Conservation (phyloP, 2,888 invertebrate genomes). For the Lochmaea crataegi region DNA sequence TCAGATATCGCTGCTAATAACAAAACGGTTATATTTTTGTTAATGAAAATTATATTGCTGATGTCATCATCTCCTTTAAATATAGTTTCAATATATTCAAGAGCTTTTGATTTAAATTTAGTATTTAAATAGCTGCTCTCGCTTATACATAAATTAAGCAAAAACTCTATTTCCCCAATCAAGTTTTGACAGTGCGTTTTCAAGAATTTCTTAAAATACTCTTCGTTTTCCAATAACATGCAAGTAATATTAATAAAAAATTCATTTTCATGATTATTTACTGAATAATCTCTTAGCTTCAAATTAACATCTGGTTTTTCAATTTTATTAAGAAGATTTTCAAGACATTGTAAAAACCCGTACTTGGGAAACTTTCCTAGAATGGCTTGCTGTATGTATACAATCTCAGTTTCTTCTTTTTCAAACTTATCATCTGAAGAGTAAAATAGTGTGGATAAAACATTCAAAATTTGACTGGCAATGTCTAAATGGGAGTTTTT, state of each 20-base stretch:
- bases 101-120: conserved; percentile 36
- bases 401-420: conserved; percentile 48
- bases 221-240: conserved; percentile 27
- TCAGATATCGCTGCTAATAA: conserved; percentile 35
- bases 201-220: conserved; percentile 61
- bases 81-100: conserved; percentile 39
- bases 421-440: conserved; percentile 54
- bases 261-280: conserved; percentile 59
- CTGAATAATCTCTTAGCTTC: conserved; percentile 66
- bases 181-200: conserved; percentile 56
- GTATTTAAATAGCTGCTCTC: conserved; percentile 31
- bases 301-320: conserved; percentile 62
- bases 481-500: conserved; percentile 61
- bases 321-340: conserved; percentile 67
- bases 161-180: conserved; percentile 45
- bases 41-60: conserved; percentile 23
- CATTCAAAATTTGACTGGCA: conserved; percentile 63
- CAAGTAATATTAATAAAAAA: conserved; percentile 57
- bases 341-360: conserved; percentile 69
- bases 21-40: conserved; percentile 31
- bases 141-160: conserved; percentile 47
- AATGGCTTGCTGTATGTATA: conserved; percentile 57
- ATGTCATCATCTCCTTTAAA: conserved; percentile 31
- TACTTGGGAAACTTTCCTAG: conserved; percentile 69
- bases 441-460: conserved; percentile 65